Base-by-base conservation (phyloP, 2,113 vertebrate genomes). In the Crotalus helleri region DNA sequence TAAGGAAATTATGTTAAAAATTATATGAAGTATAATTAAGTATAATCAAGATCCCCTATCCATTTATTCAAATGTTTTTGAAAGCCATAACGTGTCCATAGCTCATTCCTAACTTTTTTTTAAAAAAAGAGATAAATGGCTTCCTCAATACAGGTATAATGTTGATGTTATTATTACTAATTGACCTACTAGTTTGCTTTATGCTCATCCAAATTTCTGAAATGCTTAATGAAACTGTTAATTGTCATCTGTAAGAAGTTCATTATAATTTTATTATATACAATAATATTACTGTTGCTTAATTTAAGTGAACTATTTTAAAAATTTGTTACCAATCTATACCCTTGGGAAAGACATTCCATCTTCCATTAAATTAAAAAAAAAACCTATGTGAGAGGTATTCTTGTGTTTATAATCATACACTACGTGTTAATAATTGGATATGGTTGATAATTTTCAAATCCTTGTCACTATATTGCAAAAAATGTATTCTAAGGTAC, bases 401-500 rank as follows among this genome's bases (percentile, higher is more conserved):
- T 46, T 44, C 88, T 57, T 49, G 24, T 17, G 23, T 26, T 54
- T 49, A 59, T 57, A 44, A 6, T 11, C 54, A 21, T 33, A 58
- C 6, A 21, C 17, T 58, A 39, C 26, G 26, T 33, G 39, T 55
- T 44, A 74, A 85, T 85, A 21, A 59, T 39, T 91, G 53, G 90
- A 57, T 11, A 12, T 26, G 24, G n/a, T 91, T 92, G 93, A 88
- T n/a, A 92, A 92, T 95, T 94, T 61, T 94, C 87, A 64, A 95
- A 96, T 85, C 90, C 88, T 94, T 94, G 21, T 86, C 69, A 94
- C 11, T 93, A 15, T 91, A 57, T 93, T 81, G 29, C 92, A 90
- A 96, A 97, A 96, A 95, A 94, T 92, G 92, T 96, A 95, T 94
- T 94, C 9, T 94, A 58, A 26, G 88, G 93, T 81, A 87, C 93